A percentile compares a stretch with the other conserved stretches of the same genome.
Conservation (phyloP, 2,113 vertebrate genomes). For the Hypocryptadius cinnamomeus region DNA sequence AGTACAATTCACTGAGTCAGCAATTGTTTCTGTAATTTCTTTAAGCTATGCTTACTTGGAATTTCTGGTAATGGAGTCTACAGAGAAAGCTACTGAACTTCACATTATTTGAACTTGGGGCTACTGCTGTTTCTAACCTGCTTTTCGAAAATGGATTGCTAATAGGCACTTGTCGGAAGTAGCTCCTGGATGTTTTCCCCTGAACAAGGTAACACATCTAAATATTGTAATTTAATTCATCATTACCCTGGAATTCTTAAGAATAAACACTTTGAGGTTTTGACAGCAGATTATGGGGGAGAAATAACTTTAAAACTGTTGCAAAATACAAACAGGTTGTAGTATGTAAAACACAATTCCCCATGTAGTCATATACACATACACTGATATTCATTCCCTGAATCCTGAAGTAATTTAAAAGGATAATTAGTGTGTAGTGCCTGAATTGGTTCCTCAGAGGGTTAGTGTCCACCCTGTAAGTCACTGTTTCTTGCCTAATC, state of each 20-base stretch:
- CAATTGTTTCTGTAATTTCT: background rate
- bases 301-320: constrained; percentile 31
- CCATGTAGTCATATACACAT: constrained; percentile 16
- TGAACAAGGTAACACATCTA: background rate
- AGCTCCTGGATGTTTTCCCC: rapidly evolving
- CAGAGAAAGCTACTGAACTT: background rate
- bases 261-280: background rate
- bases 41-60: background rate
- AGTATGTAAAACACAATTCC: constrained; percentile 36
- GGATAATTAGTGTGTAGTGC: constrained; percentile 76
- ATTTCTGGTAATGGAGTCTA: background rate
- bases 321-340: constrained; percentile 58
- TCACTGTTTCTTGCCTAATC: constrained; percentile 88
- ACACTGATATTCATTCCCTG: background rate
- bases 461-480: constrained; percentile 86
- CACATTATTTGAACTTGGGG: background rate
- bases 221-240: background rate
- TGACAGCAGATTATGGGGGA: background rate
- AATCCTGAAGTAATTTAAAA: constrained; percentile 77
- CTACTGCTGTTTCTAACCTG: background rate
- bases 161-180: background rate
- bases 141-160: background rate
- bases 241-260: background rate
- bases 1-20: background rate
- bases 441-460: constrained; percentile 80